phyloP scores from a whole-genome alignment of 1,140 invertebrate genomes.

The Agrypnia vestita region DNA sequence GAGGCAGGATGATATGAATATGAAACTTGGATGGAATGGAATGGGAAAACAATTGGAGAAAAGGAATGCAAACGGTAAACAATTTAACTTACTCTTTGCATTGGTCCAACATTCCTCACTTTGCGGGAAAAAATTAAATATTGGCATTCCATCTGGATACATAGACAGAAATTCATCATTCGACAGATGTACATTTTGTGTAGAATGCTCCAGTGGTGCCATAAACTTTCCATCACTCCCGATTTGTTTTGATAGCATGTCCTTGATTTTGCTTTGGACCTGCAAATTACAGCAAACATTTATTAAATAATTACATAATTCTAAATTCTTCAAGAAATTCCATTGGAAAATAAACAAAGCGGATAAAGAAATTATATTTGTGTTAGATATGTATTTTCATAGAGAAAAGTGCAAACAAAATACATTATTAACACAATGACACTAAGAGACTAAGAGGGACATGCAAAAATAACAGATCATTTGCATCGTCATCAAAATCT shows the following conservation, averaged over 20 bases:
- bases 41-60: too few relatives aligned
- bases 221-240: constrained; percentile 7
- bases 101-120: constrained; percentile 63
- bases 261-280: constrained; percentile 48
- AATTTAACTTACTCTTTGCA: constrained; percentile 62
- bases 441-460: too few relatives aligned
- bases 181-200: constrained; percentile 31
- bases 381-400: too few relatives aligned
- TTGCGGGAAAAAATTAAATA: constrained; percentile 54
- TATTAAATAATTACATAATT: not conserved
- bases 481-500: too few relatives aligned
- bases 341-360: not conserved
- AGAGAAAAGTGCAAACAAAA: too few relatives aligned
- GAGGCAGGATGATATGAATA: too few relatives aligned
- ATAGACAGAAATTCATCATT: constrained; percentile 64
- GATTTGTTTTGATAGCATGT: constrained; percentile 16
- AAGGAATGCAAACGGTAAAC: too few relatives aligned
- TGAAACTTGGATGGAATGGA: too few relatives aligned
- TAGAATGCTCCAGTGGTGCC: not conserved
- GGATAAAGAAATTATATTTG: not conserved
- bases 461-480: too few relatives aligned
- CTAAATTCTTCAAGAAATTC: too few relatives aligned
- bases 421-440: too few relatives aligned
- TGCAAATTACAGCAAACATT: not conserved
- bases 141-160: constrained; percentile 63